Evolutionary conservation across 2,113 vertebrate genomes (phyloP), one percentile per base, ranked within the genome.

Genomic region (Brachyhypopomus gauderio): DNA sequence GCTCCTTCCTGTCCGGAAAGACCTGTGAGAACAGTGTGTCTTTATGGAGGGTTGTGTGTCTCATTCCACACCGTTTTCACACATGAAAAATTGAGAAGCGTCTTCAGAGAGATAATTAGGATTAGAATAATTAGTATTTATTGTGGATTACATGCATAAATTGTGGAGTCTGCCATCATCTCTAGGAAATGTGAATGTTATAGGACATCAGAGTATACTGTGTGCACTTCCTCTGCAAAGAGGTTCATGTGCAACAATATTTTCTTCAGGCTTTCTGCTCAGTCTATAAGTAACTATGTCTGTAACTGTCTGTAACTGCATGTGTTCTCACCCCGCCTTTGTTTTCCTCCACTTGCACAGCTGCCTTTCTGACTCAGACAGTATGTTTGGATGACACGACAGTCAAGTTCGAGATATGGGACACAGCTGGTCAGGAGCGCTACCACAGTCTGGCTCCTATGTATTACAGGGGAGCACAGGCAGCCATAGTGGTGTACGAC

Each of bases 341-440:
- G 59, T 88, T 84, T 83, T 83, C 79, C 87, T 1, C 88, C 88
- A 91, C 23, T 90, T 66, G 25, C 30, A 11, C 66, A 99, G 98
- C 98, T 91, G 98, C 97, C 92, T 99, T 99, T 93, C 94, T 99
- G 93, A 99, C 98, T 85, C 98, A 99, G 90, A 99, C 98, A 0
- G 96, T 99, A 73, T 99, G 98, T 93, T 95, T 99, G 88, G 98
- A 99, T 52, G 98, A 99, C 90, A 99, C 98, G 82, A 99, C 98
- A 0, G 97, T 99, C 90, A 99, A 99, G 90, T 99, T 99, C 95
- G 98, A 99, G 91, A 99, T 99, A 86, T 99, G 98, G 98, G 98
- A 99, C 89, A 99, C 98, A 85, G 98, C 98, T 81, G 98, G 98
- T 85, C 98, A 99, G 89, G 98, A 99, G 85, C 95, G 97, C 69